Evolutionary conservation across 2,113 vertebrate genomes (phyloP).

Genomic region (Vireo altiloquus): DNA sequence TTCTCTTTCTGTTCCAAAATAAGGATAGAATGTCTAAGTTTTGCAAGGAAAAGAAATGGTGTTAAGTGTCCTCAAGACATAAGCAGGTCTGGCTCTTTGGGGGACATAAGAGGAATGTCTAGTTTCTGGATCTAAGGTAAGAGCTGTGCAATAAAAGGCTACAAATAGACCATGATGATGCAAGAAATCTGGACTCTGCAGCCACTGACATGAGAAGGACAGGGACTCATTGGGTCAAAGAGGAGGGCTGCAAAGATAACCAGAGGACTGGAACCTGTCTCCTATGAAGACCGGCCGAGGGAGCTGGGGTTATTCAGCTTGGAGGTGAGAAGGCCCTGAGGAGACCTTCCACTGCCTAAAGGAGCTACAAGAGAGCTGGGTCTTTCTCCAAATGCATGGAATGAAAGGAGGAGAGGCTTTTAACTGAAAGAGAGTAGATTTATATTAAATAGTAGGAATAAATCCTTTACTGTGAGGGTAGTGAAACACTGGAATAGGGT

Average conservation of each 20-base stretch:
- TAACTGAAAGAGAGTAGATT: neutral
- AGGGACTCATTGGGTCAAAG: neutral
- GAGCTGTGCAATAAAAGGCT: neutral
- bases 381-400: neutral
- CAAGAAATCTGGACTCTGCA: neutral
- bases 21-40: neutral
- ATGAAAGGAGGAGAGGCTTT: neutral
- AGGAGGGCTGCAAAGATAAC: neutral
- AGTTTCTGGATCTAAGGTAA: neutral
- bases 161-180: neutral
- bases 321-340: neutral
- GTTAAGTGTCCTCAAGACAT: neutral
- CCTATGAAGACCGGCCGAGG: neutral
- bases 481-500: neutral
- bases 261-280: neutral
- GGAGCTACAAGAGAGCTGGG: too few relatives aligned
- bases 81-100: neutral
- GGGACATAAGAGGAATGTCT: neutral
- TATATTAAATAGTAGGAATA: neutral
- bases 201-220: neutral
- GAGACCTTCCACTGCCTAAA: neutral
- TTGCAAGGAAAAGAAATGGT: neutral
- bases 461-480: neutral
- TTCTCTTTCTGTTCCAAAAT: neutral
- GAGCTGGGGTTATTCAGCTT: neutral